Conservation (phyloP, 2,797 vertebrate genomes). For the Echiichthys vipera region DNA sequence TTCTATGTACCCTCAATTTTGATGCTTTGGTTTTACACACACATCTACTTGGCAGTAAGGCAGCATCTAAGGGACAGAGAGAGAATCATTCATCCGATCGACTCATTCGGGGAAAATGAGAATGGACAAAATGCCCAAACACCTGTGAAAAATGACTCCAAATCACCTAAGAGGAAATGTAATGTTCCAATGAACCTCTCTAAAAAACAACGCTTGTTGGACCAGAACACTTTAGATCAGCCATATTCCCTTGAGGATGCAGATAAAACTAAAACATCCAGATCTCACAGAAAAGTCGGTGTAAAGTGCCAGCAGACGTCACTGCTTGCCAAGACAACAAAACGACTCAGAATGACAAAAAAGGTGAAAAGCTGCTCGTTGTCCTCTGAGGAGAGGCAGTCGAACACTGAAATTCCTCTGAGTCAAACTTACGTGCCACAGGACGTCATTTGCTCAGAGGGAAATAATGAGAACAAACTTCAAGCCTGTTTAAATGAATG, state of each 20-base stretch:
- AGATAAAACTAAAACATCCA: conserved; percentile 56
- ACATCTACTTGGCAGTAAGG: conserved; percentile 91
- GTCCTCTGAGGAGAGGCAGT: conserved; percentile 60
- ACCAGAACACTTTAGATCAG: conserved; percentile 84
- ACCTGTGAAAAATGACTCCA: conserved; percentile 34
- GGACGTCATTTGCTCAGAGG: conserved; percentile 57
- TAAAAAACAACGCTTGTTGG: conserved; percentile 71
- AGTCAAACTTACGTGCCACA: conserved; percentile 48
- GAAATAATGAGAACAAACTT: conserved; percentile 65
- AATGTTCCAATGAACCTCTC: conserved; percentile 52
- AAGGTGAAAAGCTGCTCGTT: conserved; percentile 62
- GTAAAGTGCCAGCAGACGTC: conserved; percentile 64
- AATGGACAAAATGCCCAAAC: conserved; percentile 58
- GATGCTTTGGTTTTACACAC: conserved; percentile 94
- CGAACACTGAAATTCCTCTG: conserved; percentile 44
- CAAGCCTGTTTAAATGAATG: conserved; percentile 79
- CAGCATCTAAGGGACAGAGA: conserved; percentile 89
- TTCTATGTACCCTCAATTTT: conserved; percentile 94
- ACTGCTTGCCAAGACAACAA: conserved; percentile 75
- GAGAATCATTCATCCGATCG: conserved; percentile 81
- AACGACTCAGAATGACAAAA: conserved; percentile 54
- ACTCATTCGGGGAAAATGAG: conserved; percentile 77
- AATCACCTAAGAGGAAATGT: conserved; percentile 55
- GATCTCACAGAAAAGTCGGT: conserved; percentile 66
- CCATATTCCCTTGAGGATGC: conserved; percentile 65